Evolutionary conservation across 2,113 vertebrate genomes (phyloP).

Genomic region (Nyctibius bracteatus): DNA sequence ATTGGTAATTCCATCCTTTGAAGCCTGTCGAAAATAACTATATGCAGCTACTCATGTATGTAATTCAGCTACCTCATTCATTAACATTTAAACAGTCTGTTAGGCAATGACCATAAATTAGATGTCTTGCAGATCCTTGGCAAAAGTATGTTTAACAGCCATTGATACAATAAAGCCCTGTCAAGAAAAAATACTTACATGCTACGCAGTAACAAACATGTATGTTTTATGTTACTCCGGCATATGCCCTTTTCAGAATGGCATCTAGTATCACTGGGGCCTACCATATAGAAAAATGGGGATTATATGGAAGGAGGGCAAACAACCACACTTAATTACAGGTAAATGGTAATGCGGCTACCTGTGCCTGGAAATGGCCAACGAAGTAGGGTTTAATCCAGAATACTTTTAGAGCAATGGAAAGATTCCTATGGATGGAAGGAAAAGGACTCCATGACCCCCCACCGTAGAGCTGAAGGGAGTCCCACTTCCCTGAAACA

Average conservation of each 20-base stretch:
- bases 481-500: neutral
- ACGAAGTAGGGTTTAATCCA: neutral
- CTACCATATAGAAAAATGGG: neutral
- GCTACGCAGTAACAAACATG: neutral
- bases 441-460: accelerated
- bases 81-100: constrained; percentile 49
- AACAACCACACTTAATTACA: neutral
- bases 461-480: neutral
- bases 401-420: neutral
- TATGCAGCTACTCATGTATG: constrained; percentile 23
- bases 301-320: neutral
- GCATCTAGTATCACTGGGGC: neutral
- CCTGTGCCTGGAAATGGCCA: neutral
- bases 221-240: neutral
- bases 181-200: neutral
- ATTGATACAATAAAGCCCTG: neutral
- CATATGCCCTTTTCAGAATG: neutral
- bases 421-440: neutral
- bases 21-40: constrained; percentile 23
- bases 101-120: constrained; percentile 43
- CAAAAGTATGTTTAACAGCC: constrained; percentile 10
- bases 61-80: constrained; percentile 58
- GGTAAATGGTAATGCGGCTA: neutral
- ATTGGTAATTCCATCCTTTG: constrained; percentile 10
- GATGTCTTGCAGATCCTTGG: constrained; percentile 8